These are phyloP conservation scores for Nilaparvata lugens DNA, from an alignment of 1,140 invertebrate genomes.

Conservation along the genomic window DNA sequence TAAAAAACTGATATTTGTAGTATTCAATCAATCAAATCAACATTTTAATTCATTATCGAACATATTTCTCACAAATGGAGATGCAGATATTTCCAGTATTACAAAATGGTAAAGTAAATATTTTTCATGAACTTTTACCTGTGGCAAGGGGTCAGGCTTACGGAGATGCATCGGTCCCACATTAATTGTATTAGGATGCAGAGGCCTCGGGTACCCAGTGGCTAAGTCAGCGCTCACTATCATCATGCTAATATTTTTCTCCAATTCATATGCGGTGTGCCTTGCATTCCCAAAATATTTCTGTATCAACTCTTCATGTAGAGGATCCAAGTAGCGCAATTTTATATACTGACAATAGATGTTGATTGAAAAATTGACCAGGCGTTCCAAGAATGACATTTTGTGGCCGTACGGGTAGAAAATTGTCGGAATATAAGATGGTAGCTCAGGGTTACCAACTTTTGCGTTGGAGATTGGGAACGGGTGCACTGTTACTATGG, in stretches of 20 bases:
- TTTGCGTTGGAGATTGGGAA: neutral
- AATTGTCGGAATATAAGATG: neutral
- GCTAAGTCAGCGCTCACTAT: conserved; percentile 21
- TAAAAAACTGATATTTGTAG: too few relatives aligned
- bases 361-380: neutral
- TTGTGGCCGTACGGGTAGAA: neutral
- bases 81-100: too few relatives aligned
- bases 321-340: neutral
- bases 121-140: neutral
- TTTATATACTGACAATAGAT: neutral
- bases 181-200: conserved; percentile 28
- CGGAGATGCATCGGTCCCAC: conserved; percentile 34
- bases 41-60: too few relatives aligned
- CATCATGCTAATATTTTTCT: conserved; percentile 20
- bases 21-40: too few relatives aligned
- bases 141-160: neutral
- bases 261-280: conserved; percentile 13
- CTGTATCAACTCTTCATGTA: neutral
- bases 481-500: neutral
- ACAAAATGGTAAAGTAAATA: too few relatives aligned
- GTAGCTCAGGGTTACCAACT: neutral
- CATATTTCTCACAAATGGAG: too few relatives aligned
- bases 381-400: neutral
- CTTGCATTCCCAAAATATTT: neutral
- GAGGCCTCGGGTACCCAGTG: conserved; percentile 17